Evolutionary conservation across 1,140 invertebrate species (phyloP).

Genomic region (Brachionus rubens): DNA sequence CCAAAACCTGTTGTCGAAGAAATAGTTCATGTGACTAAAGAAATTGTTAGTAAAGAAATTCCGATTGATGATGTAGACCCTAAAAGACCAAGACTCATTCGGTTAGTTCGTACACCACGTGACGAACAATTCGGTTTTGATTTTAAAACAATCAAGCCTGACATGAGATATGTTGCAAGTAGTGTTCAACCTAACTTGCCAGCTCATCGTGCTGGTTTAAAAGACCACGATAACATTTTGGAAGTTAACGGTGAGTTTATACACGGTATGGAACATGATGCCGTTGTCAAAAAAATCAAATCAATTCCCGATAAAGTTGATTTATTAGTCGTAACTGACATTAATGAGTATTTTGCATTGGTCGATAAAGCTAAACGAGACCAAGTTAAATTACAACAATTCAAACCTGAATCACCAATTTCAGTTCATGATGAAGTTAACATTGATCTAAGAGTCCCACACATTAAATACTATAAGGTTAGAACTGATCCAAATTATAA

Average conservation of each 20-base stretch:
- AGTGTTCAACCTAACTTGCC: background rate
- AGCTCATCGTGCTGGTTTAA: conserved; percentile 26
- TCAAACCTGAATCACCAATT: background rate
- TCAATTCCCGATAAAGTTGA: background rate
- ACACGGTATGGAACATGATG: background rate
- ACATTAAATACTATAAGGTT: background rate
- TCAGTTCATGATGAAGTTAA: background rate
- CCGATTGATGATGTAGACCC: background rate
- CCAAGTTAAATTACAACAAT: background rate
- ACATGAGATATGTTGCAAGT: background rate
- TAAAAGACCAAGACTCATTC: background rate
- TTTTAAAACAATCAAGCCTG: conserved; percentile 14
- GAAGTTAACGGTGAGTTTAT: conserved; percentile 13
- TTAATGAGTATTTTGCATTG: background rate
- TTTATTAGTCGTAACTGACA: background rate
- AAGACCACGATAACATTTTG: background rate
- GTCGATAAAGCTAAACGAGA: background rate
- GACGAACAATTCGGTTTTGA: conserved; percentile 20
- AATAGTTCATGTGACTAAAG: no score
- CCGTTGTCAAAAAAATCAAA: background rate
- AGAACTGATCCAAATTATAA: background rate
- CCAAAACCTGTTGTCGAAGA: no score
- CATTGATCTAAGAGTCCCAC: background rate
- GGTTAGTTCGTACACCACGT: background rate
- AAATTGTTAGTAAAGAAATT: no score